phyloP scores from a whole-genome alignment of 2,888 invertebrate species.

The Scelioninae gen. 2 region DNA sequence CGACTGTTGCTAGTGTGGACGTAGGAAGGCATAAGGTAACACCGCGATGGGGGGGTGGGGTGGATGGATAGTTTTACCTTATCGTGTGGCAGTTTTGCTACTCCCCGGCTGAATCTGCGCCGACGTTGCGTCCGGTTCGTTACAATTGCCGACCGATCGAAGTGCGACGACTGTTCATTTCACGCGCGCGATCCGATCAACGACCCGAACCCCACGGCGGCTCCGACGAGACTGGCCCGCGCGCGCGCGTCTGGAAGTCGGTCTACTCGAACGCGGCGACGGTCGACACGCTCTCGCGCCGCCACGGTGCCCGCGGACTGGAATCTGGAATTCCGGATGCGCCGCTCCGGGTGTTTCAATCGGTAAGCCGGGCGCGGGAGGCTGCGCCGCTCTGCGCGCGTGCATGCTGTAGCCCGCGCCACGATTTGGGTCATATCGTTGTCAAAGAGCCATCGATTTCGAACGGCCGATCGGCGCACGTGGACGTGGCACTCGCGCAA shows the following conservation, averaged over 20 bases:
- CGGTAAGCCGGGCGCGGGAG: slow-evolving; percentile 7
- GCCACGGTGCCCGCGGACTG: not conserved
- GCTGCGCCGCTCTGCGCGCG: too few species aligned
- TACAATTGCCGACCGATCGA: slow-evolving; percentile 17
- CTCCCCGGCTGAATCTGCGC: not conserved
- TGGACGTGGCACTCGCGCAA: slow-evolving; percentile 1
- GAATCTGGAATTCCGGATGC: too few species aligned
- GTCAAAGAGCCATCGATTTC: slow-evolving; percentile 15
- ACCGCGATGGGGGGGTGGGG: too few species aligned
- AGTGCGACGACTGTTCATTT: slow-evolving; percentile 8
- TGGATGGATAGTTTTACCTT: too few species aligned
- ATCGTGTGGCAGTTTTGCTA: too few species aligned
- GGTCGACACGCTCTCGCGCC: slow-evolving; percentile 10
- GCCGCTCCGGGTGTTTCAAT: slow-evolving; percentile 2
- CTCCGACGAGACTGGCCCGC: slow-evolving; percentile 33
- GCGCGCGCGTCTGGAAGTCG: too few species aligned
- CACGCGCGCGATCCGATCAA: slow-evolving; percentile 30
- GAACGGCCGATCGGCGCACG: slow-evolving; percentile 17
- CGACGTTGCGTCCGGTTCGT: slow-evolving; percentile 19
- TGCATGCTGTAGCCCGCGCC: too few species aligned
- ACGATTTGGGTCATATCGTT: slow-evolving; percentile 18
- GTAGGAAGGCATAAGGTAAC: too few species aligned
- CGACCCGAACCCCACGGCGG: slow-evolving; percentile 19
- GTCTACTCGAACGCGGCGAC: too few species aligned
- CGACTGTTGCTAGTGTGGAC: too few species aligned